Percentiles rank a stretch among this genome's conserved stretches.
Evolutionary conservation across 2,113 vertebrate genomes (phyloP).

Genomic region (Indicator indicator): DNA sequence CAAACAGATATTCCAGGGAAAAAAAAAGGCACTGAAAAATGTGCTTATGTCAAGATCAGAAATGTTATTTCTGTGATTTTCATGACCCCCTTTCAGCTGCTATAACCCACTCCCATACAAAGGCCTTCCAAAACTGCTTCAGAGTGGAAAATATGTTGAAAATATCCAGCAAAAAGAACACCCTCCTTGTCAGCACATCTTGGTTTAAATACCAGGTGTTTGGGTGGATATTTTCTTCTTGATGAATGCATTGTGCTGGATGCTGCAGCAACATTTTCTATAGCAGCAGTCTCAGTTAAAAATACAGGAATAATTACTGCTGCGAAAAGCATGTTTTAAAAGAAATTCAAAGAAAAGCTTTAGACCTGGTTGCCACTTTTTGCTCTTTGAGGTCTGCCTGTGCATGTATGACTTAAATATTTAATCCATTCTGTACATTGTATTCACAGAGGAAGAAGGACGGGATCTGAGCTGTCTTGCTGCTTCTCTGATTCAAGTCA

Average conservation of each 20-base stretch:
- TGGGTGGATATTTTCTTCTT: not conserved
- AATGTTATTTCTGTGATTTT: not conserved
- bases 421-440: not conserved
- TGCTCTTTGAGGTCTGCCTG: not conserved
- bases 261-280: not conserved
- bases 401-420: not conserved
- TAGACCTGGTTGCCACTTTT: not conserved
- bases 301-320: not conserved
- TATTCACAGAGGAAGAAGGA: constrained; percentile 91
- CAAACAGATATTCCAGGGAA: not conserved
- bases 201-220: not conserved
- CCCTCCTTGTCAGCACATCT: not conserved
- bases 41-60: not conserved
- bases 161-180: not conserved
- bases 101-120: not conserved
- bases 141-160: not conserved
- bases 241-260: not conserved
- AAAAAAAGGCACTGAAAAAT: not conserved
- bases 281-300: not conserved
- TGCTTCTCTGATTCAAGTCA: constrained; percentile 91
- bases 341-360: not conserved
- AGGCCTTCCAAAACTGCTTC: not conserved
- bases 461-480: constrained; percentile 92
- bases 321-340: not conserved
- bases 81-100: not conserved